Evolutionary conservation across 2,888 invertebrate genomes (phyloP), one percentile per base, ranked within the genome.

Genomic region (Abrostola triplasia): DNA sequence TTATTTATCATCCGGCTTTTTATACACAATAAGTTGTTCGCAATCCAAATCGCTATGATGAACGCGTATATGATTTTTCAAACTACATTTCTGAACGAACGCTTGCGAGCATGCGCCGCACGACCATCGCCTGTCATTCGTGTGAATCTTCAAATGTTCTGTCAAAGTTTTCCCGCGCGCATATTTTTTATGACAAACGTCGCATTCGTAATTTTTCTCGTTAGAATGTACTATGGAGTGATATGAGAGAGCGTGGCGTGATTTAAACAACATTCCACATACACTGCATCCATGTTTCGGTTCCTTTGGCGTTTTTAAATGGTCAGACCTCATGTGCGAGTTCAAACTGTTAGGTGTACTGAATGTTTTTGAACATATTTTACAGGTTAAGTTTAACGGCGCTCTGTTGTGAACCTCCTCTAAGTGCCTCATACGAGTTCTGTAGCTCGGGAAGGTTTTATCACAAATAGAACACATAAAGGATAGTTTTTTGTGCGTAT

Each of bases 141-240:
- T 71, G 64, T 88, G 88, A n/a, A 85, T 85, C 36, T 82, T 77
- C 62, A 82, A 65, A 70, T 88, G 88, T 51, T 84, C 80, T 1
- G 66, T 78, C 41, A 86, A 66, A 5, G 84, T 82, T 59, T 84
- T 81, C 10, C 70, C 63, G 13, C 83, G 82, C 0, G 78, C 77
- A 56, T 83, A 88, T 10, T 71, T 79, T 58, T 92, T 93, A 24
- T 84, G 79, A 67, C 94, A 94, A 0, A 90, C 73, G 36, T 87
- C 82, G 66, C 94, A 94, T 63, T 88, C 84, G 51, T 85, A 93
- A 10, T 90, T 89, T 70, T 89, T 92, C 5, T 83, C 84, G 0
- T 86, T 80, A 0, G 78, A 64, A 49, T 79, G 78, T 0, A 77
- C 80, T 0, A 77, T 61, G 0, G 36, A 36, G 8, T 77, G 77